These are phyloP conservation scores for Bombus sylvicola DNA, from an alignment of 1,140 invertebrate genomes.

Conservation along the genomic window DNA sequence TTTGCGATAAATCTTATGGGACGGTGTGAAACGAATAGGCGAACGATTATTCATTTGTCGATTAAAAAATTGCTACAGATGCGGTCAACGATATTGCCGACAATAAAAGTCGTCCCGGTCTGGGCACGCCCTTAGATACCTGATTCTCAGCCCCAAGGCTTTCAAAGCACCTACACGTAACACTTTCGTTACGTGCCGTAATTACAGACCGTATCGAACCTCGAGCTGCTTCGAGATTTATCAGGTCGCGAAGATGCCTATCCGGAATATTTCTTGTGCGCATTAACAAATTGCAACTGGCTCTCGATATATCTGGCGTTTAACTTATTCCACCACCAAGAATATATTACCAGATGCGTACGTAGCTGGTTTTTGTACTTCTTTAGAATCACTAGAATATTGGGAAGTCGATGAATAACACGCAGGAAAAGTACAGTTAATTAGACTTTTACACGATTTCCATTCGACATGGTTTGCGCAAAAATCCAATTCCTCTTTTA, in stretches of 20 bases:
- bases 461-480: too few relatives aligned
- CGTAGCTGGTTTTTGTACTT: not conserved
- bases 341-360: too few relatives aligned
- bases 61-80: conserved; percentile 13
- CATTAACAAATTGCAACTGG: conserved; percentile 36
- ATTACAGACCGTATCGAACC: conserved; percentile 66
- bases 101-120: conserved; percentile 41
- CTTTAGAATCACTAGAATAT: too few relatives aligned
- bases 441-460: too few relatives aligned
- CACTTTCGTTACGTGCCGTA: conserved; percentile 68
- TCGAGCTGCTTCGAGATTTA: conserved; percentile 60
- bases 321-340: not conserved
- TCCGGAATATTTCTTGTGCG: conserved; percentile 18
- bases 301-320: not conserved
- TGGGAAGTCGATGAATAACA: not conserved
- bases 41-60: conserved; percentile 41
- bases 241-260: conserved; percentile 65
- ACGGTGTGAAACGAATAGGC: conserved; percentile 8
- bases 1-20: not conserved
- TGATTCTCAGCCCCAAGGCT: conserved; percentile 47
- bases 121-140: conserved; percentile 54
- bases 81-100: conserved; percentile 38
- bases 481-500: not conserved
- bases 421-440: too few relatives aligned
- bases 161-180: conserved; percentile 48